Percentiles rank a stretch among this genome's conserved stretches.
These are phyloP conservation scores for Eptesicus fuscus DNA, from an alignment of 2,113 vertebrate species.

Conservation along the genomic window DNA sequence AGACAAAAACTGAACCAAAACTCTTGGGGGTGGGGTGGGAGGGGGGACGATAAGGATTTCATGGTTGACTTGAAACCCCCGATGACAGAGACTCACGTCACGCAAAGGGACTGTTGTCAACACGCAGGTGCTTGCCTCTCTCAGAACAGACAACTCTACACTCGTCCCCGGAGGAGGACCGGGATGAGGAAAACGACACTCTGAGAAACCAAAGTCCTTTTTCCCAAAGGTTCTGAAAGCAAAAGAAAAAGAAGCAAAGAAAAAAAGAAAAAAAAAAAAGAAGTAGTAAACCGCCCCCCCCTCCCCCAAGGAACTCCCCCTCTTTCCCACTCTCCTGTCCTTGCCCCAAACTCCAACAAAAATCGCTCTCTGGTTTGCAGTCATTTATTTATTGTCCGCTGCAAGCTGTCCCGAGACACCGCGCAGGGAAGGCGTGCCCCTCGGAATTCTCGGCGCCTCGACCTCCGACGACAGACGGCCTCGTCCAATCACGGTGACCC, in stretches of 20 bases:
- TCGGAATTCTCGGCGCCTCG: constrained; percentile 79
- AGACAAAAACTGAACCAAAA: constrained; percentile 84
- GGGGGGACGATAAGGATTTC: constrained; percentile 79
- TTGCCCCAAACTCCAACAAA: constrained; percentile 71
- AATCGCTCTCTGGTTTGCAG: constrained; percentile 82
- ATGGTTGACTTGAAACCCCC: constrained; percentile 82
- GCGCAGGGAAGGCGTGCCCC: constrained; percentile 79
- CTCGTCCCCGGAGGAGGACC: constrained; percentile 78
- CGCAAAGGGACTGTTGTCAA: constrained; percentile 79
- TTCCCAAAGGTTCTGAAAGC: constrained; percentile 81
- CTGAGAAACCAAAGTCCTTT: constrained; percentile 82
- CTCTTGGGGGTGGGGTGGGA: constrained; percentile 73
- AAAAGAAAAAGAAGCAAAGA: not conserved
- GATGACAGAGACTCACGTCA: constrained; percentile 74
- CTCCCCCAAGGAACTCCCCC: not conserved
- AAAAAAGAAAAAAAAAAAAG: not conserved
- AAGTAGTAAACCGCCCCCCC: not conserved
- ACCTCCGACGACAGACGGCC: constrained; percentile 83
- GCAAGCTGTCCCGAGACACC: constrained; percentile 77
- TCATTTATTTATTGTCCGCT: constrained; percentile 83
- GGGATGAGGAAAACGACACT: constrained; percentile 58
- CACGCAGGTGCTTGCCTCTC: constrained; percentile 81
- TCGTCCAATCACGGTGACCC: constrained; percentile 83
- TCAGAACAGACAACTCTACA: constrained; percentile 79
- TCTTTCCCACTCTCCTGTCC: not conserved